Base-by-base conservation (phyloP, 2,113 vertebrate genomes). In the Tor tambroides region DNA sequence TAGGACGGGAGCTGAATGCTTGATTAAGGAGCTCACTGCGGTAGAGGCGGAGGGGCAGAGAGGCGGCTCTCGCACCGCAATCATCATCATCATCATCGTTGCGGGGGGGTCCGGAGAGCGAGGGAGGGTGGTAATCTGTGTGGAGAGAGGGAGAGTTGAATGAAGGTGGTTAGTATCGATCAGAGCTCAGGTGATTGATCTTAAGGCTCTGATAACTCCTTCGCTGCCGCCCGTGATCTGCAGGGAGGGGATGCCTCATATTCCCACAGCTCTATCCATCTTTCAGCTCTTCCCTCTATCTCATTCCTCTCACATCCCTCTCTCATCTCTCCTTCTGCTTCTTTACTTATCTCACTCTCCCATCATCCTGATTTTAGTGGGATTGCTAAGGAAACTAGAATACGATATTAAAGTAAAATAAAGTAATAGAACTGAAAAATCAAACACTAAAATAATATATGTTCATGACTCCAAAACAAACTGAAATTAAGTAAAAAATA, bases 101-200 rank as follows among this genome's bases (percentile, higher is more conserved):
- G 51, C 85, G 85, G 91, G 84, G 3, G n/a, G 74, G 49, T 43
- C 17, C 41, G 90, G 86, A 89, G 90, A 89, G 86, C 89, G 14
- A 61, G 49, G 85, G 86, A 67, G 88, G 89, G 91, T 89, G 92
- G 93, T 92, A 85, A 90, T 92, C 69, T 88, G 87, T 93, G 89
- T 91, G 92, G 91, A 91, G 91, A 88, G 87, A 82, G 86, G 89
- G 92, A 92, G 92, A 92, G 93, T 93, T 88, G 92, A 88, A 86
- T 80, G 75, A 51, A 12, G 90, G 90, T 92, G 90, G 88, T 93
- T 93, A 84, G 76, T 92, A 95, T 95, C 19, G 93, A 94, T 94
- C 91, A 89, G 90, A 81, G 26, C 51, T 54, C 54, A 35, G 65
- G 87, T 65, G 88, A 87, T 80, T 80, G 86, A 88, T 83, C 63